A percentile compares a stretch with the other conserved stretches of the same genome.
Evolutionary conservation across 2,113 vertebrate genomes (phyloP).

Genomic region (Sinocyclocheilus grahami): DNA sequence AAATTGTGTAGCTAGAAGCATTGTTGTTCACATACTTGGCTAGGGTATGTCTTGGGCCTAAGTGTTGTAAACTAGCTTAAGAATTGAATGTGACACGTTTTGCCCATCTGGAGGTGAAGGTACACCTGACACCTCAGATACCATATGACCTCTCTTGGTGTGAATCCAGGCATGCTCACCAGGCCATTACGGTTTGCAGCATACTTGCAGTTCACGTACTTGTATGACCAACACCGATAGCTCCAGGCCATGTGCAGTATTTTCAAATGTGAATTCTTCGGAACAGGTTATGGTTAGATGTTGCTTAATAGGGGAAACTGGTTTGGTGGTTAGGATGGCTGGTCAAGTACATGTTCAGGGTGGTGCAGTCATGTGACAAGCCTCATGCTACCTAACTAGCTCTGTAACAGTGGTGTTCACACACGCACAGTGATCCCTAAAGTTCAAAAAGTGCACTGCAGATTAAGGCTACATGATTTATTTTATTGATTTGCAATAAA

Average conservation of each 20-base stretch:
- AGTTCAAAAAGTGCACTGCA: constrained; percentile 2
- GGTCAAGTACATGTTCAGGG: not conserved
- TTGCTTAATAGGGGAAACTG: constrained; percentile 39
- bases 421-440: constrained; percentile 25
- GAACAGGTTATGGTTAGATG: not conserved
- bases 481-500: no score
- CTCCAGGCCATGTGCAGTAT: not conserved
- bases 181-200: not conserved
- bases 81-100: not conserved
- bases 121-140: constrained; percentile 1
- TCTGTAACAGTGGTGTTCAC: not conserved
- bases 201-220: not conserved
- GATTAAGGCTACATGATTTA: no score
- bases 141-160: not conserved
- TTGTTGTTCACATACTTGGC: not conserved
- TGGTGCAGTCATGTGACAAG: constrained; percentile 13
- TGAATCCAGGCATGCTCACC: not conserved
- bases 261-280: not conserved
- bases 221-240: not conserved
- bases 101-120: not conserved
- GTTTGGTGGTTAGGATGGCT: constrained; percentile 29
- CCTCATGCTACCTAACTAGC: not conserved
- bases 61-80: constrained; percentile 18
- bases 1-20: not conserved
- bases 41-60: not conserved